Evolutionary conservation across 2,113 vertebrate genomes (phyloP), one percentile per base, ranked within the genome.

Genomic region (Ceuthmochares aereus): DNA sequence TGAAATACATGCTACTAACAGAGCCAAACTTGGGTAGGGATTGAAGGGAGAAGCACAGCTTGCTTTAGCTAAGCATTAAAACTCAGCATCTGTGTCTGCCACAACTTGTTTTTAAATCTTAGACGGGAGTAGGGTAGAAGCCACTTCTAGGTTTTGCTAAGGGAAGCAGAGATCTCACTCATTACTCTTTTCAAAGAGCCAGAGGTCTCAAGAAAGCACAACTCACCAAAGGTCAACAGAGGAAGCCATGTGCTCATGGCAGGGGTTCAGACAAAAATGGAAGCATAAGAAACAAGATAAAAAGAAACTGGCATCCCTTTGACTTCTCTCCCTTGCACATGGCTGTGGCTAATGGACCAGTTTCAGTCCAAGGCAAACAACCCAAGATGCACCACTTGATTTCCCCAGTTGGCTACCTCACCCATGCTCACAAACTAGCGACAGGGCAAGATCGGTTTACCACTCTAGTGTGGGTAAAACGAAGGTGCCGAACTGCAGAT

Each of bases 401-500:
- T 88, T 72, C 45, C 42, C 27, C 26, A 26, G 29, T 22, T 30
- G 54, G 59, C 70, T 55, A 11, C 45, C 27, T n/a, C 40, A 34
- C 9, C 26, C 17, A 27, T 14, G 0, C 2, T 6, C 81, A 84
- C 63, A 10, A 58, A 37, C 30, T 1, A 43, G 17, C 2, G 4
- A 19, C 23, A 42, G 22, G 26, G 7, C 37, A 62, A 81, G 84
- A 74, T 3, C 60, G 66, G 58, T 29, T 79, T 6, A 34, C 8
- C 34, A 43, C 62, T 32, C 29, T 40, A 4, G 37, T 9, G 27
- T 27, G 32, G 51, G 5, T 18, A 11, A 62, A 63, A 68, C 59
- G 62, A 67, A 83, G 14, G 32, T 7, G 36, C 0, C 12, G 36
- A 49, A 17, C 81, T 26, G 36, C 36, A 11, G 4, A 10, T 47